Evolutionary conservation across 2,888 invertebrate genomes (phyloP), one percentile per base, ranked within the genome.

Genomic region (Leptinotarsa haldemani): DNA sequence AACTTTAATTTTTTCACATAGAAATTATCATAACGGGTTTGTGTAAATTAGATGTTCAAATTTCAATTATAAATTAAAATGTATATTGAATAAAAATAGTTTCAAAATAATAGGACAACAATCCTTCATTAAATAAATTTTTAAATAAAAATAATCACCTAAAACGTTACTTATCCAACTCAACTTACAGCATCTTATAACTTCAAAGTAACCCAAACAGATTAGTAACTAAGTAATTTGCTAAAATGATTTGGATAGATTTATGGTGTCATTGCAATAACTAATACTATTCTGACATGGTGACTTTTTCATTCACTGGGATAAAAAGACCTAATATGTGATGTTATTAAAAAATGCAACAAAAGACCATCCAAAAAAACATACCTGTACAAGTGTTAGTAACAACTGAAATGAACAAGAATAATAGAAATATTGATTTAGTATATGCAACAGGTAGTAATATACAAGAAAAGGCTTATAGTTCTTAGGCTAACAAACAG

Each of bases 251-350:
- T 20, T 56, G 18, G 12, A 52, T 52, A 52, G 52, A 52, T 52
- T 18, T 52, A 2, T 52, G 52, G 52, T 16, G 52, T 52, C 52
- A 52, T 52, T 52, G n/a, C 52, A 15, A 13, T 56, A 20, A 56
- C 22, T 56, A 56, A 56, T 56, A 56, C 56, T 22, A 56, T 56
- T 56, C 56, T 56, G 56, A 56, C 56, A 56, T 20, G n/a, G 56
- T 56, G 56, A 56, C 56, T 56, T n/a, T 4, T 56, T 56, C 13
- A 22, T 56, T 56, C 4, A 22, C 56, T 56, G 56, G 56, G 20
- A 50, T 16, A 16, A 50, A 50, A 16, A 50, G 4, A 15, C 50
- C 13, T 4, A 22, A 22, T 22, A 56, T 1, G 13, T 56, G 22
- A 25, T 56, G 56, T 22, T 22, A 56, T 22, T 15, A 56, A 56